phyloP scores from a whole-genome alignment of 2,888 invertebrate species.

The Clanis bilineata region DNA sequence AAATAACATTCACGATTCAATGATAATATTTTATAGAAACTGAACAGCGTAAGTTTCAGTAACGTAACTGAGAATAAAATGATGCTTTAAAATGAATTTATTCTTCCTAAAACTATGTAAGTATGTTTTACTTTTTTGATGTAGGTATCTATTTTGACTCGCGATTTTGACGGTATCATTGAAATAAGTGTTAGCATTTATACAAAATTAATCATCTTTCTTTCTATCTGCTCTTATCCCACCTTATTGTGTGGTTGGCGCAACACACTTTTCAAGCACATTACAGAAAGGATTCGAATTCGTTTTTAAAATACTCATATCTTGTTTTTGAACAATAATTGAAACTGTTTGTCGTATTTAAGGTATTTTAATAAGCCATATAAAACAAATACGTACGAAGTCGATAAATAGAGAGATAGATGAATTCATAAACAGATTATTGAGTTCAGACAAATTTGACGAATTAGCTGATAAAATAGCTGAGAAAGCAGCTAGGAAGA shows the following conservation, averaged over 20 bases:
- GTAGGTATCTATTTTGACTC: not conserved
- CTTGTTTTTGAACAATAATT: not conserved
- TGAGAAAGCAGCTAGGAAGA: slow-evolving; percentile 42
- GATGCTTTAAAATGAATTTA: not conserved
- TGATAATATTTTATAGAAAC: not conserved
- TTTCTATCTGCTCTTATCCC: too few species aligned
- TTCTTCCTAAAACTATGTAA: not conserved
- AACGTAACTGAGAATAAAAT: not conserved
- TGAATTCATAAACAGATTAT: slow-evolving; percentile 40
- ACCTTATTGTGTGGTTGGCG: too few species aligned
- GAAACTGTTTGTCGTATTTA: not conserved
- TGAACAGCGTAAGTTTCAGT: not conserved
- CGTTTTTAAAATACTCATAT: too few species aligned
- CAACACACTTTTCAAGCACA: too few species aligned
- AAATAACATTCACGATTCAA: too few species aligned
- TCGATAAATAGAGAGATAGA: slow-evolving; percentile 32
- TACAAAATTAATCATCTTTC: too few species aligned
- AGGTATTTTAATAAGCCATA: not conserved
- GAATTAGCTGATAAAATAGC: slow-evolving; percentile 45
- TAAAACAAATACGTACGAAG: not conserved
- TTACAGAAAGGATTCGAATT: too few species aligned
- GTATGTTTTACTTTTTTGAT: not conserved
- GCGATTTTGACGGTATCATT: too few species aligned
- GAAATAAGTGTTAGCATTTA: too few species aligned
- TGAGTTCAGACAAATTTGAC: slow-evolving; percentile 43